Percentiles rank a stretch among this genome's conserved stretches.
Evolutionary conservation across 2,888 invertebrate species (phyloP).

Genomic region (Ectobius pallidus): DNA sequence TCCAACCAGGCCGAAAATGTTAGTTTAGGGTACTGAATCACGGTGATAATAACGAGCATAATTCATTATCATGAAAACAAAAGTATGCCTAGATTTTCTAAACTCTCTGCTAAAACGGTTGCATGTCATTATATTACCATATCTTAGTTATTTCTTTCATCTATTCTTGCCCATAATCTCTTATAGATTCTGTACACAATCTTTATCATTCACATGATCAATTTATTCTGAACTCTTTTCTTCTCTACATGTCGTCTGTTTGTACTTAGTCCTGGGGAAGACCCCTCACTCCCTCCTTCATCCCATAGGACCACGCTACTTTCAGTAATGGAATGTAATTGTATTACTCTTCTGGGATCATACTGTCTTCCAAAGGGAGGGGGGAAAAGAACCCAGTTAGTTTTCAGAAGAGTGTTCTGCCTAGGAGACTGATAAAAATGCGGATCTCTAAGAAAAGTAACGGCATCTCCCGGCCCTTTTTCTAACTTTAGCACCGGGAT

Average conservation of each 20-base stretch:
- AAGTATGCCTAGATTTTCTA: too few relatives aligned
- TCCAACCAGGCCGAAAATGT: too few relatives aligned
- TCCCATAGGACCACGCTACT: slow-evolving; percentile 26
- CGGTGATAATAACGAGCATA: too few relatives aligned
- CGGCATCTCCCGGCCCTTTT: neutral
- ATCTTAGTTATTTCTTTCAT: too few relatives aligned
- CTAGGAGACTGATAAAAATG: slow-evolving; percentile 21
- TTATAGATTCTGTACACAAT: too few relatives aligned
- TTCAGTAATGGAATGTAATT: slow-evolving; percentile 29
- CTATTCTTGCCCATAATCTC: too few relatives aligned
- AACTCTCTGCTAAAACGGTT: too few relatives aligned
- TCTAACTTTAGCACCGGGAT: slow-evolving; percentile 11
- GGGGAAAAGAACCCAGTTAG: slow-evolving; percentile 9
- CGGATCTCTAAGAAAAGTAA: slow-evolving; percentile 10
- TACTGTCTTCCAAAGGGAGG: neutral
- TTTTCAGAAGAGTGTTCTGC: slow-evolving; percentile 17
- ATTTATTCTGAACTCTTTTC: slow-evolving; percentile 10
- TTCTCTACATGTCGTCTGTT: slow-evolving; percentile 12
- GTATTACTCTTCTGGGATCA: slow-evolving; percentile 30
- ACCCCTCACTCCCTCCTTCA: neutral
- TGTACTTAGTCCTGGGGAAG: neutral
- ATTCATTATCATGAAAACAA: too few relatives aligned
- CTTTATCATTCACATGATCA: slow-evolving; percentile 16
- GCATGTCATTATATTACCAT: too few relatives aligned
- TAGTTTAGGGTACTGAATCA: too few relatives aligned